These are phyloP conservation scores for Karalla daura DNA, from an alignment of 2,797 vertebrate species.

Conservation along the genomic window DNA sequence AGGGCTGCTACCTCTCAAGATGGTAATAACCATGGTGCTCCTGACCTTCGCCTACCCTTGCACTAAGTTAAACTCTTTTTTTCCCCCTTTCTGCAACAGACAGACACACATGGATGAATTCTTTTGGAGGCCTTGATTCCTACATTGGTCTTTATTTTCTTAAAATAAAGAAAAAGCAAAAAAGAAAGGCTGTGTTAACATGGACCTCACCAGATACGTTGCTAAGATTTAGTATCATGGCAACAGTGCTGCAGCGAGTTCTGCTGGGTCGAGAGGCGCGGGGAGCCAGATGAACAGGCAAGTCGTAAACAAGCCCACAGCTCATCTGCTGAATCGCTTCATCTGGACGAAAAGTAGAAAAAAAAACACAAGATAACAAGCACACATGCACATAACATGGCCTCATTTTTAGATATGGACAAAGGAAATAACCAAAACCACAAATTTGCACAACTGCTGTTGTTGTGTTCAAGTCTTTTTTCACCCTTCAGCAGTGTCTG, in stretches of 20 bases:
- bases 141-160: not conserved
- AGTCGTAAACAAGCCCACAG: not conserved
- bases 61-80: not conserved
- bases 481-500: not conserved
- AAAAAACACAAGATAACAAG: too few species aligned
- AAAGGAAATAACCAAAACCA: not conserved
- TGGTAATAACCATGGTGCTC: not conserved
- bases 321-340: too few species aligned
- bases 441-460: too few species aligned
- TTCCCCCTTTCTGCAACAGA: not conserved
- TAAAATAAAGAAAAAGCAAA: too few species aligned
- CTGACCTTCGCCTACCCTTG: conserved; percentile 35
- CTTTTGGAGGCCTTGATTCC: not conserved
- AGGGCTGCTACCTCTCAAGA: conserved; percentile 21
- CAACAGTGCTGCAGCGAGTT: not conserved
- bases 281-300: not conserved
- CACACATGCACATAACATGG: too few species aligned
- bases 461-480: not conserved
- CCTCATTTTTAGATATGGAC: not conserved
- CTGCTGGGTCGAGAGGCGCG: not conserved
- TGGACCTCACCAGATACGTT: too few species aligned
- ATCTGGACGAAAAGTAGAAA: too few species aligned
- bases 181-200: too few species aligned
- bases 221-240: not conserved
- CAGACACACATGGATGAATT: not conserved